Percentiles rank a stretch among this genome's conserved stretches.
Conservation (phyloP, 2,797 vertebrate genomes). For the Thaleichthys pacificus region DNA sequence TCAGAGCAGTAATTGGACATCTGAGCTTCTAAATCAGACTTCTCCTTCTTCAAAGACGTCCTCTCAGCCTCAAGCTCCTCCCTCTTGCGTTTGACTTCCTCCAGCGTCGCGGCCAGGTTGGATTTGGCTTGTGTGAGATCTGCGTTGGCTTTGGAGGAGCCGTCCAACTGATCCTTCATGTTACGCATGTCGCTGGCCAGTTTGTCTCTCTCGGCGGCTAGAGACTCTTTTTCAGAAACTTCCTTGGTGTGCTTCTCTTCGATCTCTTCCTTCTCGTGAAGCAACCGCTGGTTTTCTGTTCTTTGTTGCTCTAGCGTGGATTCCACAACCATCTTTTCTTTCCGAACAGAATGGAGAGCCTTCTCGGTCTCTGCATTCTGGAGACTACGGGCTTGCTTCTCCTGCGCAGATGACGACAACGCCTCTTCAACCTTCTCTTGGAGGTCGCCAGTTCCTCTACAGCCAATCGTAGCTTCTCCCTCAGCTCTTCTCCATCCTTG, state of each 20-base stretch:
- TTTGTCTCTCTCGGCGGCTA: conserved; percentile 72
- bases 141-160: conserved; percentile 63
- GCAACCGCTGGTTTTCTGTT: conserved; percentile 68
- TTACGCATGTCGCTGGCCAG: conserved; percentile 64
- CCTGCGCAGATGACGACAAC: conserved; percentile 65
- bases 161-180: conserved; percentile 73
- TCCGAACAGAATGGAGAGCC: conserved; percentile 70
- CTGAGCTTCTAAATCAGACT: conserved; percentile 66
- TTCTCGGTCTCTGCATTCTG: conserved; percentile 74
- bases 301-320: conserved; percentile 72
- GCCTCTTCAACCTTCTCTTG: conserved; percentile 62
- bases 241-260: conserved; percentile 74
- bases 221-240: conserved; percentile 59
- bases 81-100: conserved; percentile 69
- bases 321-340: conserved; percentile 80
- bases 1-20: conserved; percentile 69
- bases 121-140: conserved; percentile 69
- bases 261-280: conserved; percentile 70
- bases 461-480: conserved; percentile 66
- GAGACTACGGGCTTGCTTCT: conserved; percentile 68
- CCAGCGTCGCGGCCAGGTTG: conserved; percentile 69
- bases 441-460: conserved; percentile 60
- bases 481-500: conserved; percentile 70
- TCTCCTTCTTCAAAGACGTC: conserved; percentile 58
- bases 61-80: conserved; percentile 65